Evolutionary conservation across 1,140 invertebrate genomes (phyloP).

Genomic region (Papilio helenus): DNA sequence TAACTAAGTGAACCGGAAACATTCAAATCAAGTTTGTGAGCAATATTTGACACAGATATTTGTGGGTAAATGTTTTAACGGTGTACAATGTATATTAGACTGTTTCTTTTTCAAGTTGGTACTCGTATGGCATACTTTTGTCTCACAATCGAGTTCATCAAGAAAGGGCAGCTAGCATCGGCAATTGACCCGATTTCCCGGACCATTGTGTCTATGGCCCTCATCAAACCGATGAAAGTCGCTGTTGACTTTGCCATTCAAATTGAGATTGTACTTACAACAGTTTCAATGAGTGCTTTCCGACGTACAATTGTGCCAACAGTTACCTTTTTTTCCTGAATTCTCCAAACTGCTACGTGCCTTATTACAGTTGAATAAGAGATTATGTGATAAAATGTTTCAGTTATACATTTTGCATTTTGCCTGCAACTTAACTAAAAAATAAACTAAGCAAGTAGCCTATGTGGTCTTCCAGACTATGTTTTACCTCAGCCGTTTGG

Average conservation of each 20-base stretch:
- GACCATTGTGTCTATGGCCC: conserved; percentile 34
- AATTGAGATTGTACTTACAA: conserved; percentile 3
- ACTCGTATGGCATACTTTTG: conserved; percentile 30
- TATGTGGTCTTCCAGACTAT: too few relatives aligned
- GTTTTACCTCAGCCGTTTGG: too few relatives aligned
- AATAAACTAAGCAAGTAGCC: too few relatives aligned
- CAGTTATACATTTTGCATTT: background rate
- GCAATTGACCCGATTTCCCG: conserved; percentile 39
- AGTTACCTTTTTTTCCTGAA: conserved; percentile 7
- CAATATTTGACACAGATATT: conserved; percentile 26
- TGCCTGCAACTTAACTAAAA: too few relatives aligned
- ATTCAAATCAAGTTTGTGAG: background rate
- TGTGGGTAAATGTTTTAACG: conserved; percentile 24
- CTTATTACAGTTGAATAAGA: background rate
- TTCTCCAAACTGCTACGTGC: background rate
- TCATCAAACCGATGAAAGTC: conserved; percentile 37
- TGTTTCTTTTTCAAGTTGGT: conserved; percentile 27
- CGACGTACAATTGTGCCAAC: background rate
- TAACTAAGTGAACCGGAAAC: background rate
- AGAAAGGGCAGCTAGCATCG: conserved; percentile 37
- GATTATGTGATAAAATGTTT: background rate
- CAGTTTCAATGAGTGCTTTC: conserved; percentile 1
- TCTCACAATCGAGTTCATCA: conserved; percentile 38
- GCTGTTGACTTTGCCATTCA: conserved; percentile 32
- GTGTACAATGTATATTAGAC: conserved; percentile 27